These are phyloP conservation scores for Trididemnum nubilum DNA, from an alignment of 23 tunicate genomes.

Conservation along the genomic window DNA sequence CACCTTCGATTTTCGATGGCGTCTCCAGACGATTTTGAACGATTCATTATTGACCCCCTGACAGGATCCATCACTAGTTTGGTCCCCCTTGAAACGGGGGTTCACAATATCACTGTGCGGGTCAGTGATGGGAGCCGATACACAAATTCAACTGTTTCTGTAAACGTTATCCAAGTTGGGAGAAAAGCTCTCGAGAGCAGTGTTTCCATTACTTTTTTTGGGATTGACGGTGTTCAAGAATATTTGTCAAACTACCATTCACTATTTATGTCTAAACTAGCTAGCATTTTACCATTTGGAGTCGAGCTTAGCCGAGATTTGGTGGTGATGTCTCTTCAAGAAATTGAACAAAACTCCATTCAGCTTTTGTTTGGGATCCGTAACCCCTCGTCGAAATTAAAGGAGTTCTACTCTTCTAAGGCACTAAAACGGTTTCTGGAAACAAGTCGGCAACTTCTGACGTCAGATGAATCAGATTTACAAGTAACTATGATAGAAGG, in stretches of 20 bases:
- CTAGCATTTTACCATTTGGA: slow-evolving; percentile 25
- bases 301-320: slow-evolving; percentile 42
- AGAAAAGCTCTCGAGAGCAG: slow-evolving; percentile 36
- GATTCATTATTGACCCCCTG: slow-evolving; percentile 39
- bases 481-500: slow-evolving; percentile 39
- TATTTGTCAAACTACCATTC: slow-evolving; percentile 38
- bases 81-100: slow-evolving; percentile 31
- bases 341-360: neutral
- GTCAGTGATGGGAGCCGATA: slow-evolving; percentile 65
- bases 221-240: slow-evolving; percentile 14
- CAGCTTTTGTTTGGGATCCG: slow-evolving; percentile 43
- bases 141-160: slow-evolving; percentile 28
- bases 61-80: slow-evolving; percentile 42
- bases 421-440: slow-evolving; percentile 16
- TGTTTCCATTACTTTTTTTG: slow-evolving; percentile 48
- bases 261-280: slow-evolving; percentile 37
- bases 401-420: slow-evolving; percentile 50
- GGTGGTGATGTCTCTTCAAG: slow-evolving; percentile 39
- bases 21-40: slow-evolving; percentile 58
- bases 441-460: slow-evolving; percentile 28
- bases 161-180: slow-evolving; percentile 26
- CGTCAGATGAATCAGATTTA: slow-evolving; percentile 20
- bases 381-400: slow-evolving; percentile 4
- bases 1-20: slow-evolving; percentile 60
- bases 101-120: slow-evolving; percentile 40